Evolutionary conservation across 2,797 vertebrate genomes (phyloP), one percentile per base, ranked within the genome.

Genomic region (Danio kyathit): DNA sequence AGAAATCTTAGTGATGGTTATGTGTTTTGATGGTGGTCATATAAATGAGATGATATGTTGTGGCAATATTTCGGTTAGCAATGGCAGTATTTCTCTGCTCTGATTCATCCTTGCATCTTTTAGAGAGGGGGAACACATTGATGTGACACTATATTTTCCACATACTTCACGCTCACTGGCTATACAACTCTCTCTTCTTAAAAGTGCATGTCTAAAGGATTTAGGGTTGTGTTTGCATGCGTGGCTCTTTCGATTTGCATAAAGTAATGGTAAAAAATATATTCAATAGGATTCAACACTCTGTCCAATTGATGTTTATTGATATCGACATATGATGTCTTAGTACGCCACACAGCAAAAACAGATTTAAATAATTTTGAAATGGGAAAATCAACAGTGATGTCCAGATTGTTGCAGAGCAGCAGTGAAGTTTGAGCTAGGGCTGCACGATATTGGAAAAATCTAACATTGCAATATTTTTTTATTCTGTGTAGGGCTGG

Each of bases 331-430:
- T 65, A n/a, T 63, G n/a, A 71, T 63, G 17, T 71, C 46, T 79
- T 48, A 72, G 48, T 56, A 54, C 48, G 21, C 6, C 17, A 72
- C 57, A 71, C 56, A 79, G 59, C 80, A 79, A 52, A 82, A 61
- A 54, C 16, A 65, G 59, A 90, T 85, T 86, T 91, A 88, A 93
- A 94, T 93, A 91, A 93, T 91, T 88, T 88, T 93, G 71, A 74
- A 59, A 29, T 73, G 56, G 74, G 14, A 12, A 48, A 65, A 75
- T 79, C 72, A 79, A 48, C 54, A 51, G 69, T 19, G 29, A 17
- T 71, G 77, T 79, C 57, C 66, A 56, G 48, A 91, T 91, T 90
- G 91, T 89, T 72, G 88, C 76, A 87, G 82, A 44, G 61, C 21
- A 84, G 83, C 88, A 76, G 29, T 89, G 91, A 89, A 89, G 84